Evolutionary conservation across 1,140 invertebrate species (phyloP).

Genomic region (Luehdorfia chinensis): DNA sequence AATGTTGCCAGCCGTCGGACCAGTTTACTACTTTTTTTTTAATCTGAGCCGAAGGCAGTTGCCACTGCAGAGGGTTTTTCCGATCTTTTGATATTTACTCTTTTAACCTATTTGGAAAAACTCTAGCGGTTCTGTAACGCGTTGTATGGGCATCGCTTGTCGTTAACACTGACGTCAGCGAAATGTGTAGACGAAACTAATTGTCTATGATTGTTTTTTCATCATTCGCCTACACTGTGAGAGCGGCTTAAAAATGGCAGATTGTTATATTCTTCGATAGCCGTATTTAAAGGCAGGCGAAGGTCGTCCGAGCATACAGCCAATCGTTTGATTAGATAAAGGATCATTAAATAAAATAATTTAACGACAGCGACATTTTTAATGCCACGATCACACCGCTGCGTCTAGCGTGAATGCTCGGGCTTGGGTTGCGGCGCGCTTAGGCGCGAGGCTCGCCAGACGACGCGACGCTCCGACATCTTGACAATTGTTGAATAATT

Average conservation of each 20-base stretch:
- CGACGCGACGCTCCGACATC: constrained; percentile 16
- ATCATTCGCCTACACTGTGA: constrained; percentile 17
- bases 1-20: constrained; percentile 23
- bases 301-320: background rate
- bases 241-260: constrained; percentile 10
- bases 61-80: constrained; percentile 22
- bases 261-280: background rate
- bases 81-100: background rate
- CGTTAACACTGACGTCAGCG: constrained; percentile 68
- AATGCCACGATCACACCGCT: constrained; percentile 37
- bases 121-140: constrained; percentile 42
- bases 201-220: constrained; percentile 17
- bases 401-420: constrained; percentile 73
- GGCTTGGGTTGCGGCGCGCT: constrained; percentile 68
- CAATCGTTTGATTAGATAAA: no score
- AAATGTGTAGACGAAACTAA: constrained; percentile 29
- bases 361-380: constrained; percentile 21
- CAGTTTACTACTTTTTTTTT: constrained; percentile 18
- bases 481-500: background rate
- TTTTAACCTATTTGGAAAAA: constrained; percentile 22
- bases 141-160: constrained; percentile 73
- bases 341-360: no score
- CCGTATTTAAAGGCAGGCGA: no score
- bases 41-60: constrained; percentile 20
- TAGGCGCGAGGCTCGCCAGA: constrained; percentile 29